Percentiles rank a stretch among this genome's conserved stretches.
phyloP scores from a whole-genome alignment of 2,113 vertebrate species.

The Coptodon rendalli region DNA sequence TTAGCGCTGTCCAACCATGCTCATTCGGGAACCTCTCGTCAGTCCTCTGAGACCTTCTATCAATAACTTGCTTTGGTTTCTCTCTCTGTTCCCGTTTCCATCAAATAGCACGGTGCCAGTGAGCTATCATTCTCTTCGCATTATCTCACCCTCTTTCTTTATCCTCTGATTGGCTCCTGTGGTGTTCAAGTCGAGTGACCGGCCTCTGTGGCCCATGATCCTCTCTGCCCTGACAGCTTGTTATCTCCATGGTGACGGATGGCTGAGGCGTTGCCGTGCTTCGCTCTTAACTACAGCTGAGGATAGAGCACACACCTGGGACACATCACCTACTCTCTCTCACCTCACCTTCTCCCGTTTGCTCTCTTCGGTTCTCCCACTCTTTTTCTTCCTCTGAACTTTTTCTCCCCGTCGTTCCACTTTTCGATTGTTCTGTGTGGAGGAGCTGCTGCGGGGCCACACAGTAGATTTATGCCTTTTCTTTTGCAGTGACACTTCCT shows the following conservation, averaged over 20 bases:
- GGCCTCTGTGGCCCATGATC: conserved; percentile 59
- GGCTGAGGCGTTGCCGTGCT: conserved; percentile 45
- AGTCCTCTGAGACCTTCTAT: neutral
- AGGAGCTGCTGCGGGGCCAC: neutral
- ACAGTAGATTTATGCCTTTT: neutral
- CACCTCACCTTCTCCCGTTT: conserved; percentile 10
- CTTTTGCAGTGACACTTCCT: neutral
- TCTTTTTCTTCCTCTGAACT: neutral
- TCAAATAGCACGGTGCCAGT: neutral
- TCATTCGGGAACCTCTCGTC: neutral
- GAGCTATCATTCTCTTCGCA: neutral
- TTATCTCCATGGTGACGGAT: conserved; percentile 70
- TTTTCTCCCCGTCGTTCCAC: neutral
- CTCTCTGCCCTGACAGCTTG: conserved; percentile 65
- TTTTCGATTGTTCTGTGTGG: neutral
- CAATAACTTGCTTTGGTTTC: neutral
- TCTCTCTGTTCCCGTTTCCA: neutral
- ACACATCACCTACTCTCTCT: conserved; percentile 35
- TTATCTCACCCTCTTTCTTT: neutral
- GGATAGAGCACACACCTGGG: conserved; percentile 59
- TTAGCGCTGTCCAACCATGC: neutral
- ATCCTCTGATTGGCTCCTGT: conserved; percentile 54
- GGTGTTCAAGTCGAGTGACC: conserved; percentile 48
- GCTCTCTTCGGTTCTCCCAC: neutral
- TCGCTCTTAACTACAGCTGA: conserved; percentile 53